Conservation (phyloP, 2,888 invertebrate genomes). For the Apamea epomidion region DNA sequence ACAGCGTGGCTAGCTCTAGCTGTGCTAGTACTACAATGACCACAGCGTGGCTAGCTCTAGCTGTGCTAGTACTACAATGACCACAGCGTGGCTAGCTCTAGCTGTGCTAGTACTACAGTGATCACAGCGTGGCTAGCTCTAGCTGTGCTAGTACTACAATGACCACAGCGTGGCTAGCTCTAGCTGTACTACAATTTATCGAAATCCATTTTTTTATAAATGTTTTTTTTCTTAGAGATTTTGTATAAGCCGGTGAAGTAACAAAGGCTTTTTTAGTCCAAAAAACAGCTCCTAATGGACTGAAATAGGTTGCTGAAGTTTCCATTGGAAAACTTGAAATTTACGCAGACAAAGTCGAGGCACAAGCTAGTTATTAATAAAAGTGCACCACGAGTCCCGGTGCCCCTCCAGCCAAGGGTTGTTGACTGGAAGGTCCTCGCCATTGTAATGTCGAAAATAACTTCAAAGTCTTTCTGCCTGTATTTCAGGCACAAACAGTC, state of each 20-base stretch:
- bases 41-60: too few species aligned
- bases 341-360: neutral
- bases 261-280: neutral
- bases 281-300: neutral
- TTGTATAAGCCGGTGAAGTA: neutral
- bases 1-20: too few species aligned
- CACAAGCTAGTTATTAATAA: constrained; percentile 30
- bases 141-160: too few species aligned
- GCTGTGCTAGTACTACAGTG: too few species aligned
- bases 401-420: constrained; percentile 43
- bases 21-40: too few species aligned
- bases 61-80: too few species aligned
- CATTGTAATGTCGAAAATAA: constrained; percentile 58
- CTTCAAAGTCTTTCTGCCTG: constrained; percentile 59
- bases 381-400: constrained; percentile 2
- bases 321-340: neutral
- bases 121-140: too few species aligned
- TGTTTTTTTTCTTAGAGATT: neutral
- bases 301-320: neutral
- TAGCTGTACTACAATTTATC: too few species aligned
- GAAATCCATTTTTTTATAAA: too few species aligned
- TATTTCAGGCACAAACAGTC: constrained; percentile 31
- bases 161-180: too few species aligned
- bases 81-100: too few species aligned
- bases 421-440: constrained; percentile 43